A percentile compares a stretch with the other conserved stretches of the same genome.
These are phyloP conservation scores for Emydoidea blandingii DNA, from an alignment of 2,797 vertebrate genomes.

Conservation along the genomic window DNA sequence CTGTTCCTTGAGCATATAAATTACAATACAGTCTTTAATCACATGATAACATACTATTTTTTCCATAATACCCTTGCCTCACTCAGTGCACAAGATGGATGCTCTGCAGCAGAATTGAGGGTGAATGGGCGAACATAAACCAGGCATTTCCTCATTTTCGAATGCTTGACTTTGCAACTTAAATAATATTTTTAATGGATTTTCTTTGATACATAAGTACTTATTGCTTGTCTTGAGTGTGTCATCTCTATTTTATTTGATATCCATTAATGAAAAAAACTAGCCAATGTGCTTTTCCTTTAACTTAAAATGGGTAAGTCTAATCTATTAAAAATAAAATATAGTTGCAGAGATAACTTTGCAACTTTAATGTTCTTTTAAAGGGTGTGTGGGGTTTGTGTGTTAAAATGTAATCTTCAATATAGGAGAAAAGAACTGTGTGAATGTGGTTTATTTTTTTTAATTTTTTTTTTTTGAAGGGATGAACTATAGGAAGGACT, in stretches of 20 bases:
- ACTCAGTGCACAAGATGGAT: not conserved
- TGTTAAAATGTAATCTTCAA: not conserved
- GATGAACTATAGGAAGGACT: not conserved
- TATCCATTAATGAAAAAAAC: not conserved
- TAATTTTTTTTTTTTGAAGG: not conserved
- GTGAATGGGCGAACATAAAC: not conserved
- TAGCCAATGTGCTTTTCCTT: not conserved
- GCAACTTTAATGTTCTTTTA: no score
- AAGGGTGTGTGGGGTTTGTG: not conserved
- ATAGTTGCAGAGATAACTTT: not conserved
- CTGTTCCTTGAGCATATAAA: not conserved
- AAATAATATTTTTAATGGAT: not conserved
- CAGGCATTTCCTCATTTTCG: not conserved
- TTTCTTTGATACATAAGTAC: not conserved
- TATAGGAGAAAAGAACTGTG: not conserved
- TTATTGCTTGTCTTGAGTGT: not conserved
- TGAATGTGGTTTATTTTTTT: not conserved
- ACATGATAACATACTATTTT: not conserved
- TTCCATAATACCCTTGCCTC: not conserved
- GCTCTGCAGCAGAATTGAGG: not conserved
- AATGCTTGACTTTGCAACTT: not conserved
- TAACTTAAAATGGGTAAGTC: not conserved
- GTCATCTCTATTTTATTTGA: not conserved
- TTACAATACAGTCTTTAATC: not conserved
- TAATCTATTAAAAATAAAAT: not conserved